Base-by-base conservation (phyloP, 1,140 invertebrate species). In the Tribolium castaneum region DNA sequence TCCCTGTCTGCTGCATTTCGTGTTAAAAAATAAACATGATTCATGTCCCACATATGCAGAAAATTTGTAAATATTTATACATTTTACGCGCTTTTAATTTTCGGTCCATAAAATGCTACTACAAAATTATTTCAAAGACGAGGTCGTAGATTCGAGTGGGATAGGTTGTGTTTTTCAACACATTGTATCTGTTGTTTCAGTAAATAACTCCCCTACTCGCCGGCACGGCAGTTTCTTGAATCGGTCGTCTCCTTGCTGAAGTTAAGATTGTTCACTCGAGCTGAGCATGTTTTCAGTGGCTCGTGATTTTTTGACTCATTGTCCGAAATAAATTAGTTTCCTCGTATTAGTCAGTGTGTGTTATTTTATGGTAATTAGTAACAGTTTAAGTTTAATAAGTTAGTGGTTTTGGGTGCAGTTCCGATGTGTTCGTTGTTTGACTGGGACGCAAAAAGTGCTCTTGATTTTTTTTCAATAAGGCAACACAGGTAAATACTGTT, bases 151-250 rank as follows among this genome's bases (percentile, higher is more conserved):
- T 34, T 5, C 9, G 30, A 66, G 59, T 66, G 59, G 59, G 59
- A 66, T 66, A 66, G 59, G 59, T 66, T 66, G 35, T 35, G 59
- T 66, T 66, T 66, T 66, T 66, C 59, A 66, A 66, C 59, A 66
- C 59, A 66, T 66, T 22, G 30, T 66, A 14, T 35, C n/a, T 35
- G 30, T 66, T 66, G 59, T 66, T 66, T 66, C 30, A 66, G 59
- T 66, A 66, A 66, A 66, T 66, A 66, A 66, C 25, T 35, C 25
- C 59, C 54, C 54, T 66, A 66, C 59, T 66, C 59, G 10, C 45
- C 59, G 30, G 30, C 39, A 45, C 59, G 30, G 30, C 39, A 45
- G 39, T 35, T 34, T 66, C 30, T 66, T 66, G 54, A 25, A 59
- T 59, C 54, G 10, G 56, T 62, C n/a, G 52, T 19, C 13, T 54